These are phyloP conservation scores for Microcaecilia unicolor DNA, from an alignment of 2,797 vertebrate genomes.

Conservation along the genomic window DNA sequence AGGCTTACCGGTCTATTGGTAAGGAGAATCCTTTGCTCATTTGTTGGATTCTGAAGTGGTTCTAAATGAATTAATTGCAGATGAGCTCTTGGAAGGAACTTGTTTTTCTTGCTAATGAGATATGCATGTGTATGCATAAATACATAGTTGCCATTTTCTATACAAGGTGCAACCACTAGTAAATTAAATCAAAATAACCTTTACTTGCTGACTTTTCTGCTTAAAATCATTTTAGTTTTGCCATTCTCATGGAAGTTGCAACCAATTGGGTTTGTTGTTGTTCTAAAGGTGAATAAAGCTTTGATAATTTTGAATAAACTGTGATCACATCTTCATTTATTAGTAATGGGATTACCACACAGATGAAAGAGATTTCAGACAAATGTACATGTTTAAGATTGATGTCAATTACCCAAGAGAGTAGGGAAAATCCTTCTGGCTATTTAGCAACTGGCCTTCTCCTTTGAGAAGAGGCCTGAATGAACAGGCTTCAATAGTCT, in stretches of 20 bases:
- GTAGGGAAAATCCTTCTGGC: slow-evolving; percentile 35
- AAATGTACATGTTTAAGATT: slow-evolving; percentile 58
- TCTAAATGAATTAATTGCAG: no score
- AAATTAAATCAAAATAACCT: no score
- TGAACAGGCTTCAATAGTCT: slow-evolving; percentile 29
- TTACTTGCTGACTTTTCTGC: no score
- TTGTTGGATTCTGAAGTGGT: no score
- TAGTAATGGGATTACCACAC: slow-evolving; percentile 75
- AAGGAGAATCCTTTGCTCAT: no score
- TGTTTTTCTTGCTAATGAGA: no score
- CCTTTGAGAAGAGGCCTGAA: slow-evolving; percentile 33
- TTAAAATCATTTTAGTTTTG: slow-evolving; percentile 8
- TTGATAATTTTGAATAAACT: slow-evolving; percentile 55
- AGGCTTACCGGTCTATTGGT: no score
- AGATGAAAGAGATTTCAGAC: slow-evolving; percentile 52
- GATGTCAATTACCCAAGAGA: slow-evolving; percentile 61
- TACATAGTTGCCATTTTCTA: no score
- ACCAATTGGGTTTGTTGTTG: slow-evolving; percentile 36
- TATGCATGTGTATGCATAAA: no score
- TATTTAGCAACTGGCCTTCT: slow-evolving; percentile 20
- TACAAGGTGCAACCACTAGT: no score
- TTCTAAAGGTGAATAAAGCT: slow-evolving; percentile 46
- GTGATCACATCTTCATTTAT: slow-evolving; percentile 76
- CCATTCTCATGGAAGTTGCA: slow-evolving; percentile 34
- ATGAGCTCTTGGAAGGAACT: no score